Conservation (phyloP, 2,113 vertebrate species). For the Pseudolaguvia tuberculata region DNA sequence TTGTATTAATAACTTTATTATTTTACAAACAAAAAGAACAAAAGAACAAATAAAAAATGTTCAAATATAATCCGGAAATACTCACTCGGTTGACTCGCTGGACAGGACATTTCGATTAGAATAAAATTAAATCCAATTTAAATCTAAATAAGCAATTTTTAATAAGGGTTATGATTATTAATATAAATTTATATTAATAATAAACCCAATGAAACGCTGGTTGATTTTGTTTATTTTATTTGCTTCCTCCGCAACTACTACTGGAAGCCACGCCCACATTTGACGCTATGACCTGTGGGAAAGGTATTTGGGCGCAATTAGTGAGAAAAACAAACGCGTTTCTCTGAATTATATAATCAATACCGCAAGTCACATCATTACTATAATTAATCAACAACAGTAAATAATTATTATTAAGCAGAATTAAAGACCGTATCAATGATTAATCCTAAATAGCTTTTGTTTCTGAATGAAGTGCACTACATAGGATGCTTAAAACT, state of each 20-base stretch:
- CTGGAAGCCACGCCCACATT: slow-evolving; percentile 17
- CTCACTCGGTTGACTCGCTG: slow-evolving; percentile 56
- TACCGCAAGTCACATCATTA: too few relatives aligned
- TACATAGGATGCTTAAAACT: neutral
- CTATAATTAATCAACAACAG: too few relatives aligned
- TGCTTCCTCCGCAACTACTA: neutral
- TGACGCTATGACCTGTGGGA: slow-evolving; percentile 54
- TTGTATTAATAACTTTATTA: neutral
- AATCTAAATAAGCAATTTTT: neutral
- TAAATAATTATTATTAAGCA: too few relatives aligned
- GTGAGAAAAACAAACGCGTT: neutral
- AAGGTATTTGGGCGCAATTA: slow-evolving; percentile 49
- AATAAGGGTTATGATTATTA: too few relatives aligned
- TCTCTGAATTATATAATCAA: too few relatives aligned
- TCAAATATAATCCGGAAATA: neutral
- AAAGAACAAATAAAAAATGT: neutral
- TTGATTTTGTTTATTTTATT: neutral
- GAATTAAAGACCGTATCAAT: too few relatives aligned
- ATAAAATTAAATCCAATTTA: neutral
- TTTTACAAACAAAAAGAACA: neutral
- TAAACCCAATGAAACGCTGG: too few relatives aligned
- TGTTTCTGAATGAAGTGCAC: neutral
- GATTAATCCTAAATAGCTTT: too few relatives aligned
- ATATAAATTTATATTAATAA: too few relatives aligned
- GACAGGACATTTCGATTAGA: slow-evolving; percentile 56